Percentiles rank a stretch among this genome's conserved stretches.
phyloP scores from a whole-genome alignment of 2,888 invertebrate species.

The Pomacea canaliculata region DNA sequence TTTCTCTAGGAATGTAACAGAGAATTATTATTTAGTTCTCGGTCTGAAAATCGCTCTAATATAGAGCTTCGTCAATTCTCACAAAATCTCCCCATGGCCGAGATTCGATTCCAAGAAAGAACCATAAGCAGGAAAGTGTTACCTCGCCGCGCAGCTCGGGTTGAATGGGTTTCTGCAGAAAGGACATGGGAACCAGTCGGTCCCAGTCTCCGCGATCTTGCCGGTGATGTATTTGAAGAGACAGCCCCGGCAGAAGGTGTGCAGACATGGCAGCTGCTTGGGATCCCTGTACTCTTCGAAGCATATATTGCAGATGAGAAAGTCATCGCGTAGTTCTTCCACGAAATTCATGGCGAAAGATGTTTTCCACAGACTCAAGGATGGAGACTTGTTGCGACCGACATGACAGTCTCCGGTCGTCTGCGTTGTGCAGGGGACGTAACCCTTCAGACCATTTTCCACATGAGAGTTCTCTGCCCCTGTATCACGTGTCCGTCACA shows the following conservation, averaged over 20 bases:
- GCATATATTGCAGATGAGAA: slow-evolving; percentile 70
- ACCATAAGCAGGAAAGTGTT: background rate
- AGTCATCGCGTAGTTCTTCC: slow-evolving; percentile 70
- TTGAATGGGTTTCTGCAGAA: slow-evolving; percentile 19
- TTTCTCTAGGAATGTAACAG: too few relatives aligned
- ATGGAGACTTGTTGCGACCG: too few relatives aligned
- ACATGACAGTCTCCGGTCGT: too few relatives aligned
- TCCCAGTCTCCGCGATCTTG: slow-evolving; percentile 43
- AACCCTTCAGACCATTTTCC: too few relatives aligned
- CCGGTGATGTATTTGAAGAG: slow-evolving; percentile 69
- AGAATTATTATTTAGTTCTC: too few relatives aligned
- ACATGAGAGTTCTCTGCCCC: too few relatives aligned
- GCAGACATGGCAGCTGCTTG: slow-evolving; percentile 69
- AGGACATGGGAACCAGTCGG: slow-evolving; percentile 19
- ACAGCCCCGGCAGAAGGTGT: slow-evolving; percentile 69
- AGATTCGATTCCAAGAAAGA: too few relatives aligned
- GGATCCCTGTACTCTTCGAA: slow-evolving; percentile 66
- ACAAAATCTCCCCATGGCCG: too few relatives aligned
- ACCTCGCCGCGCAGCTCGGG: slow-evolving; percentile 1
- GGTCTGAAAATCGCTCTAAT: too few relatives aligned
- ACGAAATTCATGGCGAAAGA: slow-evolving; percentile 60
- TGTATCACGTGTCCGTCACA: too few relatives aligned
- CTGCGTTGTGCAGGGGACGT: too few relatives aligned
- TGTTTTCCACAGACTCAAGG: background rate
- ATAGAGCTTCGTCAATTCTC: too few relatives aligned